Percentiles rank a stretch among this genome's conserved stretches.
phyloP scores from a whole-genome alignment of 2,113 vertebrate species.

The Alectura lathami region DNA sequence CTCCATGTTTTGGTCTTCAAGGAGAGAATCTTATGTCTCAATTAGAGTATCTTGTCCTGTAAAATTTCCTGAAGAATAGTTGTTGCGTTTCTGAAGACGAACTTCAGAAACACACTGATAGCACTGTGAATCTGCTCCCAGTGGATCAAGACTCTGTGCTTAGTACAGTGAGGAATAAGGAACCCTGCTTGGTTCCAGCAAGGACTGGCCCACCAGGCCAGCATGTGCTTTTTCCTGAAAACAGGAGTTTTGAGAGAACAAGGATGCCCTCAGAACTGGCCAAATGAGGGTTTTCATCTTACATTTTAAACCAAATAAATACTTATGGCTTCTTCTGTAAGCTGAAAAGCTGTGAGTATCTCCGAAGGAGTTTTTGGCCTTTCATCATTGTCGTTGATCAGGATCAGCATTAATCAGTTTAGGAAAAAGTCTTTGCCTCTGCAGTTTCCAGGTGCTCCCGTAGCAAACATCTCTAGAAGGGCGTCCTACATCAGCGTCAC shows the following conservation, averaged over 20 bases:
- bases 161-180: neutral
- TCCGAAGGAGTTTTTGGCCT: slow-evolving; percentile 27
- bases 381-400: slow-evolving; percentile 33
- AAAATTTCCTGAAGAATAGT: neutral
- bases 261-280: neutral
- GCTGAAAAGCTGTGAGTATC: slow-evolving; percentile 7
- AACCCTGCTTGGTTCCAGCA: rapidly evolving
- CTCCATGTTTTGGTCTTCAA: neutral
- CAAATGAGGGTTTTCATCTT: neutral
- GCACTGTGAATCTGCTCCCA: neutral
- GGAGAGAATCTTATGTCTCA: neutral
- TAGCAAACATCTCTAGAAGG: neutral
- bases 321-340: neutral
- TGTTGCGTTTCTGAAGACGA: neutral
- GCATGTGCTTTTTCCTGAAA: neutral
- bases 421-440: neutral
- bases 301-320: neutral
- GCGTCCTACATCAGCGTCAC: neutral
- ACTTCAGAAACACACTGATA: neutral
- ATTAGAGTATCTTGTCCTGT: neutral
- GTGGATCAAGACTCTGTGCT: neutral
- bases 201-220: neutral
- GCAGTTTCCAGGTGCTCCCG: neutral
- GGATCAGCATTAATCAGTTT: slow-evolving; percentile 31
- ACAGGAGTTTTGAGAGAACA: neutral